Evolutionary conservation across 2,888 invertebrate species (phyloP).

Genomic region (Saturnia japonica): DNA sequence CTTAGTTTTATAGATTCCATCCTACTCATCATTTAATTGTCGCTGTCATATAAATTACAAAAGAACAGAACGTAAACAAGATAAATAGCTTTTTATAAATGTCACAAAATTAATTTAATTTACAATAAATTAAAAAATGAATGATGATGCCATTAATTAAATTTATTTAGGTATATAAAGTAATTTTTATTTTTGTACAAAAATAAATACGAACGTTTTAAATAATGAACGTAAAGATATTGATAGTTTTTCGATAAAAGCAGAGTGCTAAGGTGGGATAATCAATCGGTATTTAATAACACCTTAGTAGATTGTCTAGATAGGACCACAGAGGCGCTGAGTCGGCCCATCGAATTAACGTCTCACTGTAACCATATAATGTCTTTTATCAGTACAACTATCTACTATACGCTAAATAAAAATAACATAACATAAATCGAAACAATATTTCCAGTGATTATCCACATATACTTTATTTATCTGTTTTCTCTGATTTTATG

Average conservation of each 20-base stretch:
- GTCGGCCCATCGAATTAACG: neutral
- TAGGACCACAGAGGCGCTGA: neutral
- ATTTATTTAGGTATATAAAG: conserved; percentile 1
- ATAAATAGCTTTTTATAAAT: neutral
- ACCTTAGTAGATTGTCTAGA: conserved; percentile 7
- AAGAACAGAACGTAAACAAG: neutral
- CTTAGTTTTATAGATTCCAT: neutral
- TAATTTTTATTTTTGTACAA: neutral
- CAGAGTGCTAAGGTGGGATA: neutral
- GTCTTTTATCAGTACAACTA: neutral
- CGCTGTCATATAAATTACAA: neutral
- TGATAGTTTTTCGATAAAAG: conserved; percentile 2
- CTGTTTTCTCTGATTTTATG: too few relatives aligned
- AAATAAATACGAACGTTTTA: neutral
- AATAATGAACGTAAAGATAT: neutral
- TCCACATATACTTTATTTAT: too few relatives aligned
- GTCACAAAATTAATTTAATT: conserved; percentile 12
- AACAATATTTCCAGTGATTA: too few relatives aligned
- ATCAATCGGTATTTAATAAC: neutral
- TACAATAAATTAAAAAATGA: conserved; percentile 1
- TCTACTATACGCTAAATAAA: conserved; percentile 1
- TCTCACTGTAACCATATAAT: neutral
- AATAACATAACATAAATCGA: too few relatives aligned
- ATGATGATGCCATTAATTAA: conserved; percentile 9
- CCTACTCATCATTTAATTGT: neutral